Base-by-base conservation (phyloP, 1,140 invertebrate species). In the Lasioglossum albipes region DNA sequence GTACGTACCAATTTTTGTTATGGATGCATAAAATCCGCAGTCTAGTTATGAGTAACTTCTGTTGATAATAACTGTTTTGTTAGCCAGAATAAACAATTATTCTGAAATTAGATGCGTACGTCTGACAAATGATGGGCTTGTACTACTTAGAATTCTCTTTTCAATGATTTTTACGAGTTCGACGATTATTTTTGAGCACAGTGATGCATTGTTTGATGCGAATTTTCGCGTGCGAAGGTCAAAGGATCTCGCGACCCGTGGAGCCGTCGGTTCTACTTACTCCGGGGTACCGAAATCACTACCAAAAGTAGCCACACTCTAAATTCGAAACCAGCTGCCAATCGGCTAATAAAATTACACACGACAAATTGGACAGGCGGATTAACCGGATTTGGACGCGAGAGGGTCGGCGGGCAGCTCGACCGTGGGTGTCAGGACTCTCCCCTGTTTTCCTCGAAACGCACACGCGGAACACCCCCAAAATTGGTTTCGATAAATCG, bases 261-360 rank as follows among this genome's bases (percentile, higher is more conserved):
- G 52, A 36, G 45, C 36, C 57, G 57, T 73, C 64, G 49, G 69
- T 42, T 77, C 66, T n/a, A 71, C 85, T 86, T 86, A 88, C 79
- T 85, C 73, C 80, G 82, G 62, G 84, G 82, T 81, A 86, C 78
- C 88, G 83, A 86, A 79, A 85, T 89, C 86, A 82, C 87, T 87
- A 89, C 87, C 84, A 88, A 85, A 88, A 85, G 88, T 89, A 92
- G 89, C 89, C 82, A 90, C 91, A 92, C 91, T 93, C 91, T 93
- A 91, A 93, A 93, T 92, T 92, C 91, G 91, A 92, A 92, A 92
- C 89, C 72, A 87, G 81, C 80, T 82, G 85, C 79, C 76, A 87
- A 87, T 89, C 79, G 77, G 79, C 81, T 83, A 83, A 81, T 72
- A 77, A 77, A 78, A 84, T 71, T 69, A 83, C 52, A 71, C 45